Percentiles rank a stretch among this genome's conserved stretches.
phyloP scores from a whole-genome alignment of 64 coral and sea anemone genomes.

The Trachythela sp. region DNA sequence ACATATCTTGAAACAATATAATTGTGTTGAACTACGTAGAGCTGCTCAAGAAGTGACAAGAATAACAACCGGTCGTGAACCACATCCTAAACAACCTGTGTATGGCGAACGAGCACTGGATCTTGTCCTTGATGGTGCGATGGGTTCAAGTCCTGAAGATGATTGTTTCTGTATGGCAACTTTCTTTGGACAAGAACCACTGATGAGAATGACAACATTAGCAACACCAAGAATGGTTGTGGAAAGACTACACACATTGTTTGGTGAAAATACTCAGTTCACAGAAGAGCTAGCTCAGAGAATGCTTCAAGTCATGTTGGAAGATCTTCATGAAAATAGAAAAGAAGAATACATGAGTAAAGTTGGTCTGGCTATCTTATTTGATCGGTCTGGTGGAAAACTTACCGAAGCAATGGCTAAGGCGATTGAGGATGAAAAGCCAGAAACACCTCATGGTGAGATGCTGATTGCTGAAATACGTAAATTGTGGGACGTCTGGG shows the following conservation, averaged over 20 bases:
- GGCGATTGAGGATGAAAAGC: conserved; percentile 24
- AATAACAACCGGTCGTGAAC: not conserved
- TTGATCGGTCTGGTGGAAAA: conserved; percentile 60
- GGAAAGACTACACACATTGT: conserved; percentile 36
- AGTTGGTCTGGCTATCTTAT: conserved; percentile 51
- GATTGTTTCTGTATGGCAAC: conserved; percentile 60
- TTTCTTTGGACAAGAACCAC: conserved; percentile 65
- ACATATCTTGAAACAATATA: not conserved
- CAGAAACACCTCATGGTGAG: conserved; percentile 20
- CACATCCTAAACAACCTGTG: conserved; percentile 52
- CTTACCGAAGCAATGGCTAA: conserved; percentile 56
- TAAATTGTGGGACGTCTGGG: not conserved
- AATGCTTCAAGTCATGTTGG: conserved; percentile 64
- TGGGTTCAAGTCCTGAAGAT: conserved; percentile 37
- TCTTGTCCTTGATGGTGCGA: conserved; percentile 54
- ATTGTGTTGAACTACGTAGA: not conserved
- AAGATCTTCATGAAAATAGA: conserved; percentile 63
- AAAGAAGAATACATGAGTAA: conserved; percentile 75
- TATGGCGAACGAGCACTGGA: conserved; percentile 71
- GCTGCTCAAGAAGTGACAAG: not conserved
- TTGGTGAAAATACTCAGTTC: conserved; percentile 64
- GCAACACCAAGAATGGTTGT: conserved; percentile 57
- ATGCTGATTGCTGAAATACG: conserved; percentile 37
- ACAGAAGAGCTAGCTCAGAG: conserved; percentile 49
- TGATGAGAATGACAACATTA: conserved; percentile 70